A percentile compares a stretch with the other conserved stretches of the same genome.
These are phyloP conservation scores for Eonycteris spelaea DNA, from an alignment of 2,113 vertebrate species.

Conservation along the genomic window DNA sequence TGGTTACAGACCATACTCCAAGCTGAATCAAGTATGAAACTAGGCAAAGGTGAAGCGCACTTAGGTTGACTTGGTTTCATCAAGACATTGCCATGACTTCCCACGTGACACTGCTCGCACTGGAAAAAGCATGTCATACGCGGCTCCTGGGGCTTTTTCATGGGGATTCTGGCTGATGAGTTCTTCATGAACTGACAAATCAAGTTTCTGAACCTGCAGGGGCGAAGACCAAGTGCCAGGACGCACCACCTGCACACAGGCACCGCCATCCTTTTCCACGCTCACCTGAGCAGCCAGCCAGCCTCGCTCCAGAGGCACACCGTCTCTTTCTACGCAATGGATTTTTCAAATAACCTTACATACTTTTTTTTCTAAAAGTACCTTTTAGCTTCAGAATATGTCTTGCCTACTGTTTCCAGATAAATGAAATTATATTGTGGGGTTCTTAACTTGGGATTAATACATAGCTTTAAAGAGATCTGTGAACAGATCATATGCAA, in stretches of 20 bases:
- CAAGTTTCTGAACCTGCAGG: neutral
- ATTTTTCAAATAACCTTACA: neutral
- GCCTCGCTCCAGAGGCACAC: neutral
- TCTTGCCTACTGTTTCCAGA: neutral
- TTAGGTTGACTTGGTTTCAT: neutral
- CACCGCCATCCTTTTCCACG: neutral
- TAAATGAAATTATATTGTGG: neutral
- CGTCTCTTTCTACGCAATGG: neutral
- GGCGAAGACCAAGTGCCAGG: neutral
- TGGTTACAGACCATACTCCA: neutral
- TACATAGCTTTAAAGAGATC: neutral
- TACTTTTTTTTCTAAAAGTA: neutral
- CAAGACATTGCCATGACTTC: neutral
- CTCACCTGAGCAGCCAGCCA: neutral
- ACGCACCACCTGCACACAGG: neutral
- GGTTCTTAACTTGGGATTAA: neutral
- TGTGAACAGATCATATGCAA: neutral
- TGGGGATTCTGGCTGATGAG: neutral
- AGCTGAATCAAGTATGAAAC: neutral
- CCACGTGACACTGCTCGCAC: neutral
- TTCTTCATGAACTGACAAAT: neutral
- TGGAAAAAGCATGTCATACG: neutral
- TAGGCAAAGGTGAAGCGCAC: neutral
- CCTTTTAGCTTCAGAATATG: conserved; percentile 24
- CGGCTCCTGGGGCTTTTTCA: neutral